Base-by-base conservation (phyloP, 2,797 vertebrate species). In the Clarias laeviceps region DNA sequence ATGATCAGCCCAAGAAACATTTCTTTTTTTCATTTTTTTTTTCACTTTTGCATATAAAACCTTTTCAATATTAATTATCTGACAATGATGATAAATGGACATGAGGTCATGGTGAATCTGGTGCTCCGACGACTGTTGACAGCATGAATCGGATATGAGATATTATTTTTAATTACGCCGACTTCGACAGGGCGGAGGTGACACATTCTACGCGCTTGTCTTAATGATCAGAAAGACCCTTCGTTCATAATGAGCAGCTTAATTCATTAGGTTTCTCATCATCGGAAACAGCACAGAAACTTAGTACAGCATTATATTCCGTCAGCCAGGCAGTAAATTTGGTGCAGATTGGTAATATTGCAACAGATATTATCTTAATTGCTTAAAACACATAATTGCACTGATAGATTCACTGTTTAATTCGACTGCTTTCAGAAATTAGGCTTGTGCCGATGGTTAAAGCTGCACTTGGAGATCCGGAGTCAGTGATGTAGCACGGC, bases 91-190 rank as follows among this genome's bases (percentile, higher is more conserved):
- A 97, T 97, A 97, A 98, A 97, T 98, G 97, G 97, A 97, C 96
- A 95, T 93, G 93, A 95, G 96, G 96, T 96, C 96, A 96, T 89
- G 91, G 93, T 90, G 91, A 92, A 93, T 93, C 95, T 92, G 94
- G 88, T 90, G 90, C 90, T 91, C 90, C 91, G 92, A 91, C 89
- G 94, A 95, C 95, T 95, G 92, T 92, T 93, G 94, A 92, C 94
- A 94, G 93, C 91, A 94, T 89, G 98, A 98, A 99, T 99, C 95
- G 95, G 93, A 94, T 94, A 98, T 99, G 96, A 97, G 96, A 90
- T 94, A 99, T 99, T 99, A 99, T 97, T 95, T 93, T 95, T 96
- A 98, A 99, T 99, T 98, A 98, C 94, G 95, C 94, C 91, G 94
- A 93, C 94, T 96, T 96, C 94, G 94, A 93, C 95, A 95, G 95